Evolutionary conservation across 2,888 invertebrate genomes (phyloP), one percentile per base, ranked within the genome.

Genomic region (Chrysomela aeneicollis): DNA sequence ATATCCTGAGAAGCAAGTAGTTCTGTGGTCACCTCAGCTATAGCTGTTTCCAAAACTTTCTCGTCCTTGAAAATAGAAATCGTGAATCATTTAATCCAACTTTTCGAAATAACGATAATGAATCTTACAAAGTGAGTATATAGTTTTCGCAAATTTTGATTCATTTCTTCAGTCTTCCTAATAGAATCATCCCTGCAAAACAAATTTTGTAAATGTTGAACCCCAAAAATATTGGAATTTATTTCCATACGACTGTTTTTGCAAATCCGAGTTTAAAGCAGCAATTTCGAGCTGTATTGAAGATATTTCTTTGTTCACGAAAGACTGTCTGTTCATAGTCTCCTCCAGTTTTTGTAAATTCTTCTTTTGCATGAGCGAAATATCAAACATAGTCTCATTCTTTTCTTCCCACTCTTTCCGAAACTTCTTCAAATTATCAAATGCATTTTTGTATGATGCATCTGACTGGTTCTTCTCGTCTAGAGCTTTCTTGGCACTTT

Each of bases 91-190:
- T 17, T 6, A 61, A 42, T 42, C n/a, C n/a, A 15, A 3, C 4
- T 42, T 15, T 3, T n/a, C 2, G 8, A 4, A 42, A 4, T 42
- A 42, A n/a, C 26, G 6, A 35, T 10, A 35, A n/a, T n/a, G n/a
- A 10, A 35, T 35, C 54, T 61, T 58, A 64, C 64, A 53, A 64
- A 64, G 26, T 61, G 58, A 6, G 52, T 52, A 19, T 52, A 22
- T 4, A 61, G 30, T 8, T 61, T 61, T 46, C 57, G 22, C 21
- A 64, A 37, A 26, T 52, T 35, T 30, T 53, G 30, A 19, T 58
- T 47, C 30, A 47, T 53, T 17, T 61, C 42, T n/a, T 21, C 53
- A 1, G 47, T 46, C 47, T 58, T 52, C 15, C 22, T 47, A 10
- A 15, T 21, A 15, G 53, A 61, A 35, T 46, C 47, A 17, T 53